Evolutionary conservation across 1,140 invertebrate species (phyloP).

Genomic region (Gerris buenoi): DNA sequence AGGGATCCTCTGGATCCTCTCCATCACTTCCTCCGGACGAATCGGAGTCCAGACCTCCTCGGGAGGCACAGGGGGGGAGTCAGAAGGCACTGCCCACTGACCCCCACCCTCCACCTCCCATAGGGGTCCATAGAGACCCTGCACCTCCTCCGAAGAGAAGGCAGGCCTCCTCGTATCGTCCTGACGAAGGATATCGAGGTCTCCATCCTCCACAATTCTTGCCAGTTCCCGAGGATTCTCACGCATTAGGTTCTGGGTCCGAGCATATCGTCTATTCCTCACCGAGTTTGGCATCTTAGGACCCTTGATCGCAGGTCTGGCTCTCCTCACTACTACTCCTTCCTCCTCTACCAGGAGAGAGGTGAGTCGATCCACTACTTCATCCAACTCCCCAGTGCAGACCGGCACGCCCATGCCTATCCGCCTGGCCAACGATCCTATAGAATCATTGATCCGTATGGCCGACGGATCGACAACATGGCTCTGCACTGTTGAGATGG

Average conservation of each 20-base stretch:
- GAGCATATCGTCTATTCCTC: not conserved
- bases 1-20: too few relatives aligned
- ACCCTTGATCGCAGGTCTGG: not conserved
- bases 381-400: not conserved
- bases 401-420: not conserved
- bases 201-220: not conserved
- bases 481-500: not conserved
- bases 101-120: too few relatives aligned
- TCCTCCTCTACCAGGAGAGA: not conserved
- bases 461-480: not conserved
- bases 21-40: too few relatives aligned
- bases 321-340: not conserved
- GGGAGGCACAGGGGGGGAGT: too few relatives aligned
- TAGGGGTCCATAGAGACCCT: too few relatives aligned
- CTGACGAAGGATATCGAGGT: not conserved
- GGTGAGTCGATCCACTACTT: not conserved
- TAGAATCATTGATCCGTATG: not conserved
- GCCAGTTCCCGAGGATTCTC: not conserved
- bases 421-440: not conserved
- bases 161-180: not conserved
- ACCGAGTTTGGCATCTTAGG: not conserved
- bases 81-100: too few relatives aligned
- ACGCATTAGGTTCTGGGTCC: not conserved
- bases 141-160: not conserved
- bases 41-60: too few relatives aligned